Percentiles rank a stretch among this genome's conserved stretches.
These are phyloP conservation scores for Terrapene triunguis DNA, from an alignment of 2,113 vertebrate species.

Conservation along the genomic window DNA sequence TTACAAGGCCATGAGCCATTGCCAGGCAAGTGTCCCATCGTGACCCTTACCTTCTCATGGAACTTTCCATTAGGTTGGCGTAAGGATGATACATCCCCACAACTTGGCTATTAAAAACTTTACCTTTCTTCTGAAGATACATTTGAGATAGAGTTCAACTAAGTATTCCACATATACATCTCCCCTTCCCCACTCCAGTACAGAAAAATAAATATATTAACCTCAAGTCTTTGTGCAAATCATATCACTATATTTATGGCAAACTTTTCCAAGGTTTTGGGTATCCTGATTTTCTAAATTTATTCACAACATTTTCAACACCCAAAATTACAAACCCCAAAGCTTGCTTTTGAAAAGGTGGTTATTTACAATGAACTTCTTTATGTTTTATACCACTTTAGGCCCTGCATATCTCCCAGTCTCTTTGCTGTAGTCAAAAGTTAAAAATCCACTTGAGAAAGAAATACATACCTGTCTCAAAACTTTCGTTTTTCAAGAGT, in stretches of 20 bases:
- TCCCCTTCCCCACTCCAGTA: neutral
- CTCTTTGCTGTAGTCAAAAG: neutral
- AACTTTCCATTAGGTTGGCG: no score
- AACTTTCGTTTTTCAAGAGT: neutral
- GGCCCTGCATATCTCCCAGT: neutral
- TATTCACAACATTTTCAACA: neutral
- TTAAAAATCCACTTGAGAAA: neutral
- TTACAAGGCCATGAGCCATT: no score
- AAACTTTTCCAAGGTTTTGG: neutral
- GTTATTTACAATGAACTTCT: neutral
- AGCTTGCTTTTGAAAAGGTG: neutral
- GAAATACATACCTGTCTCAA: neutral
- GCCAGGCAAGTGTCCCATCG: no score
- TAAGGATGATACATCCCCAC: no score
- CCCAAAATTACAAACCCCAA: neutral
- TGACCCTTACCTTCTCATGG: no score
- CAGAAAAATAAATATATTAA: neutral
- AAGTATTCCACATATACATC: neutral
- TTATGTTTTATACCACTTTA: neutral
- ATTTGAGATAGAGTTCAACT: neutral
- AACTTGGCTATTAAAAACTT: neutral
- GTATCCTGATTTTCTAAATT: neutral
- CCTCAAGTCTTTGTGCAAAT: neutral
- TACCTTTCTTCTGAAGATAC: neutral
- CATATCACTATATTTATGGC: no score